These are phyloP conservation scores for Hylyphantes graminicola DNA, from an alignment of 1,140 invertebrate species.

Conservation along the genomic window DNA sequence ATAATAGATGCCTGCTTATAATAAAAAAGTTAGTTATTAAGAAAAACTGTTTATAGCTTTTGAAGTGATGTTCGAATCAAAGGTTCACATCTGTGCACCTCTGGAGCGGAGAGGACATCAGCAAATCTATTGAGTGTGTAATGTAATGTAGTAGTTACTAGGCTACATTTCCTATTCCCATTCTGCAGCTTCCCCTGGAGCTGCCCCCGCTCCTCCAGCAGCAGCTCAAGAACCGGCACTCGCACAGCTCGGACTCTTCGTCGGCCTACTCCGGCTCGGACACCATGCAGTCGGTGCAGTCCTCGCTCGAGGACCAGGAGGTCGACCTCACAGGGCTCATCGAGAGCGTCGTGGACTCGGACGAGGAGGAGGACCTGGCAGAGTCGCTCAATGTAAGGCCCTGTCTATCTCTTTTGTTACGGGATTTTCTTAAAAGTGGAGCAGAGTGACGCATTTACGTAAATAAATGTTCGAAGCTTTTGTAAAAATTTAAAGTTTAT, in stretches of 20 bases:
- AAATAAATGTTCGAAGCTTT: too few relatives aligned
- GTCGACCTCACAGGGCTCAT: slow-evolving; percentile 91
- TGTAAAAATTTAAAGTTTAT: too few relatives aligned
- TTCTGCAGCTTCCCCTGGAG: slow-evolving; percentile 52
- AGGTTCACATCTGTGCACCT: too few relatives aligned
- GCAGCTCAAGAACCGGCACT: slow-evolving; percentile 81
- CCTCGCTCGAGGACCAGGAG: slow-evolving; percentile 76
- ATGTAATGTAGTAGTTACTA: too few relatives aligned
- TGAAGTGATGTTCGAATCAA: too few relatives aligned
- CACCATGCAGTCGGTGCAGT: slow-evolving; percentile 92
- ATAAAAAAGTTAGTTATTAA: too few relatives aligned
- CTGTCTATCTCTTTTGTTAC: slow-evolving; percentile 9
- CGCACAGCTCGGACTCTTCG: slow-evolving; percentile 92
- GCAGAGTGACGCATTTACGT: too few relatives aligned
- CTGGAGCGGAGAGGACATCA: too few relatives aligned
- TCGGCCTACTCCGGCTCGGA: slow-evolving; percentile 95
- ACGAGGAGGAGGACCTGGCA: slow-evolving; percentile 88
- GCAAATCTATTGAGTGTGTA: too few relatives aligned
- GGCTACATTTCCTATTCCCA: not conserved
- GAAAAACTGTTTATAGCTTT: too few relatives aligned
- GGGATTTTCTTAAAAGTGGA: too few relatives aligned
- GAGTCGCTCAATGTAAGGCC: slow-evolving; percentile 83
- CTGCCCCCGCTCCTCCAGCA: slow-evolving; percentile 63
- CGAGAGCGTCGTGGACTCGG: slow-evolving; percentile 94
- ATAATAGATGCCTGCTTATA: too few relatives aligned